Conservation (phyloP, 2,113 vertebrate genomes). For the Oenanthe melanoleuca region DNA sequence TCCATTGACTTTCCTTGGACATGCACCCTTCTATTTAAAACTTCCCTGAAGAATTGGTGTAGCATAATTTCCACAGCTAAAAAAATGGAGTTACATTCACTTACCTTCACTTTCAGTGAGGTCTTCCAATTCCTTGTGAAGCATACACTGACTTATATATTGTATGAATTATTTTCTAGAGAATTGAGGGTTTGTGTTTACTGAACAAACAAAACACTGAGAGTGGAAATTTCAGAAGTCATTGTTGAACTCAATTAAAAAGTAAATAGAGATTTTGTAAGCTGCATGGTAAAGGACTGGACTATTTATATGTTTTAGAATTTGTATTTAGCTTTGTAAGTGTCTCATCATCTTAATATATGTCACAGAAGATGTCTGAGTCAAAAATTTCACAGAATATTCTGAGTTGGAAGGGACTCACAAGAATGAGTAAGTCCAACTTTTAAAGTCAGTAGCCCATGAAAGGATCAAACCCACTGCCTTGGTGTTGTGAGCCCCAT, state of each 20-base stretch:
- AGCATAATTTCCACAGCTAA: neutral
- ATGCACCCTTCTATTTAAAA: neutral
- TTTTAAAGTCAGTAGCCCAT: neutral
- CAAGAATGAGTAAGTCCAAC: neutral
- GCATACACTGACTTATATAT: neutral
- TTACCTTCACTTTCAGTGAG: neutral
- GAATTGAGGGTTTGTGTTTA: neutral
- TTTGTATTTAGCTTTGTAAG: neutral
- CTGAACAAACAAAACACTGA: neutral
- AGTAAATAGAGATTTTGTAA: neutral
- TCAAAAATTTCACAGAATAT: neutral
- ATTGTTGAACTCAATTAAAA: neutral
- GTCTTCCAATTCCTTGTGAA: neutral
- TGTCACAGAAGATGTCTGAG: neutral
- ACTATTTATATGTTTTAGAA: neutral
- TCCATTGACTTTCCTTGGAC: neutral
- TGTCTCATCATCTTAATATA: neutral
- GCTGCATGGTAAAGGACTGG: neutral
- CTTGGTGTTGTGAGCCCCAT: neutral
- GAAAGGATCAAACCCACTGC: fast-evolving
- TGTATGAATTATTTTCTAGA: neutral
- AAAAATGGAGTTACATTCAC: neutral
- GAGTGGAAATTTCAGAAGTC: neutral
- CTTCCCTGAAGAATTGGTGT: neutral
- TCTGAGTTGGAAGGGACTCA: neutral